These are phyloP conservation scores for Calameuta filiformis DNA, from an alignment of 2,888 invertebrate species.

Conservation along the genomic window DNA sequence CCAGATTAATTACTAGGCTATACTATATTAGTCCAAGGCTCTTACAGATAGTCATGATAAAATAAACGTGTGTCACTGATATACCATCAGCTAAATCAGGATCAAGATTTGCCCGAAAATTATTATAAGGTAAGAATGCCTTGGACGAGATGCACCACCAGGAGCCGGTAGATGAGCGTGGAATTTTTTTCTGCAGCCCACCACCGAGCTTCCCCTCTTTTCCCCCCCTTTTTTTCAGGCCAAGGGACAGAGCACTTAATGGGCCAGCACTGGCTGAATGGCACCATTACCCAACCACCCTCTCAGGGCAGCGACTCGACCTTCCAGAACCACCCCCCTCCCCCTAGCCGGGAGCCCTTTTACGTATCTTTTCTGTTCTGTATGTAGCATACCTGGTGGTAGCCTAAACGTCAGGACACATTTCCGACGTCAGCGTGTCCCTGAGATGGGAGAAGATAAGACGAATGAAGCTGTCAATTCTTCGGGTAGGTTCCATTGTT, in stretches of 20 bases:
- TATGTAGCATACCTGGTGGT: slow-evolving; percentile 20
- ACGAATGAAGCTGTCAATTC: slow-evolving; percentile 25
- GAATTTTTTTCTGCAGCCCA: slow-evolving; percentile 9
- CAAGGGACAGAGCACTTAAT: slow-evolving; percentile 34
- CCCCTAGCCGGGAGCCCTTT: slow-evolving; percentile 14
- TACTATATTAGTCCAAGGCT: neutral
- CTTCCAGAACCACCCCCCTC: slow-evolving; percentile 15
- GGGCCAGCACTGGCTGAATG: slow-evolving; percentile 37
- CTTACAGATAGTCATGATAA: neutral
- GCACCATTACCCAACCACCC: slow-evolving; percentile 33
- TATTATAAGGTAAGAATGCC: neutral
- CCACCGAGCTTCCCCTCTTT: neutral
- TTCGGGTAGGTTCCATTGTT: neutral
- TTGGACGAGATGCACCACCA: neutral
- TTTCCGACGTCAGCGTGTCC: slow-evolving; percentile 38
- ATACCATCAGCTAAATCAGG: neutral
- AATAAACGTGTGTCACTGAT: neutral
- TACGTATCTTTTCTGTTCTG: slow-evolving; percentile 4
- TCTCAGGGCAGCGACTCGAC: slow-evolving; percentile 4
- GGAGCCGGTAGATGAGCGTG: neutral
- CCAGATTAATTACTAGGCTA: neutral
- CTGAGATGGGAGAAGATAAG: slow-evolving; percentile 32
- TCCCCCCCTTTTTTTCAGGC: neutral
- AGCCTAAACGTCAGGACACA: slow-evolving; percentile 35
- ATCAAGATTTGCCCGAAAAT: neutral